Base-by-base conservation (phyloP, 2,797 vertebrate genomes). In the Cyclura pinguis region DNA sequence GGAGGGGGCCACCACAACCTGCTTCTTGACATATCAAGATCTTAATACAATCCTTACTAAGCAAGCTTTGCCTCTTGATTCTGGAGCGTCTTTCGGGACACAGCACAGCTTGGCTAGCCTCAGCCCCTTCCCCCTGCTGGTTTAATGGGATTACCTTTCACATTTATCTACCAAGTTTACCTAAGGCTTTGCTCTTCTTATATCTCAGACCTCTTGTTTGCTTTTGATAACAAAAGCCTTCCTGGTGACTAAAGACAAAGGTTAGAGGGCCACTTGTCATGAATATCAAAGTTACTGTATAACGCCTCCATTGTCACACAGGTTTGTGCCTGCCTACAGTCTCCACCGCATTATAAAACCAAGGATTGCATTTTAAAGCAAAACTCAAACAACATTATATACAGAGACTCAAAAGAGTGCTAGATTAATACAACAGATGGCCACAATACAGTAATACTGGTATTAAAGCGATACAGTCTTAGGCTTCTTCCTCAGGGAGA, bases 171-270 rank as follows among this genome's bases (percentile, higher is more conserved):
- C 72, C 27, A 91, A 91, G 95, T 96, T 96, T 96, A 90, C 94
- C 88, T 42, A 95, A 94, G 95, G 96, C 87, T 95, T 95, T 95
- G 88, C 93, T 93, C 92, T 3, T 76, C 81, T 88, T 50, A 0
- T 95, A 96, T 94, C 94, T 92, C 91, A 77, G 74, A 13, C 74
- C 57, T 90, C 59, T 89, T 96, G 93, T 96, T 96, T 96, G 92
- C 67, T 92, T 95, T 95, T 92, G 95, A 96, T 95, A 95, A 88
- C 87, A 89, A 92, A 94, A 94, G 95, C 95, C 93, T 95, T 96
- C 94, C 95, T 94, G 93, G 91, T 93, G 73, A 92, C 91, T 82
- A 35, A 91, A 93, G 89, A 90, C 92, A 93, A 93, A 77, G 32
- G 88, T 91, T 86, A 55, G n/a, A 80, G 74, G 73, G 42, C 88